Conservation (phyloP, 2,888 invertebrate species). For the Isoperla grammatica region DNA sequence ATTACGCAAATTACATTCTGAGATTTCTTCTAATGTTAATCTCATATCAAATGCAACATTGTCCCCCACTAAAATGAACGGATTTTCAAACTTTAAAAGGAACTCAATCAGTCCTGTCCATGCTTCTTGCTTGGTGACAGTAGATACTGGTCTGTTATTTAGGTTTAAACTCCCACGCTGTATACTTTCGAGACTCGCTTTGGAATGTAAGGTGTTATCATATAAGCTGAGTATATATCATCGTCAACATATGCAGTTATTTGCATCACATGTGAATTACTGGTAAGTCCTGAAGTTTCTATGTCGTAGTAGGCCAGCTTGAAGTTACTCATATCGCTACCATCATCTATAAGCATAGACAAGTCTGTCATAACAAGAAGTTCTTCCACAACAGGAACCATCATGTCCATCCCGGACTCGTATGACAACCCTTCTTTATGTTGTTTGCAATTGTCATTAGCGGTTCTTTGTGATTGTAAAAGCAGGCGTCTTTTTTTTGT, state of each 20-base stretch:
- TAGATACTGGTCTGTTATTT: too few species aligned
- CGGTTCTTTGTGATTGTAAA: neutral
- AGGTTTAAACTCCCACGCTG: neutral
- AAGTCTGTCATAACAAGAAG: too few species aligned
- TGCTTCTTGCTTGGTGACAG: too few species aligned
- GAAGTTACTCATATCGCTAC: neutral
- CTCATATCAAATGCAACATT: neutral
- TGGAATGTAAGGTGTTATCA: neutral
- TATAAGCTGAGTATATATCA: neutral
- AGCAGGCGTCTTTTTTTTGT: neutral
- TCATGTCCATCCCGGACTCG: neutral
- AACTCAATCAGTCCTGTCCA: too few species aligned
- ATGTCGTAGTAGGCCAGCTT: constrained; percentile 2
- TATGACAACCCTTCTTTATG: too few species aligned
- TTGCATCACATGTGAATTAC: neutral
- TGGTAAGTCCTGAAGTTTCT: neutral
- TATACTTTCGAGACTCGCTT: too few species aligned
- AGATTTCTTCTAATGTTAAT: neutral
- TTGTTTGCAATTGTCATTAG: too few species aligned
- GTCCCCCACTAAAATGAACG: neutral
- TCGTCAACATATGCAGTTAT: too few species aligned
- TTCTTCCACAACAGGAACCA: neutral
- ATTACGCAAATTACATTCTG: neutral
- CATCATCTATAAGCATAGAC: neutral
- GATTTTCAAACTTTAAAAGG: too few species aligned